Evolutionary conservation across 2,797 vertebrate genomes (phyloP).

Genomic region (Orientallactaga sibirica): DNA sequence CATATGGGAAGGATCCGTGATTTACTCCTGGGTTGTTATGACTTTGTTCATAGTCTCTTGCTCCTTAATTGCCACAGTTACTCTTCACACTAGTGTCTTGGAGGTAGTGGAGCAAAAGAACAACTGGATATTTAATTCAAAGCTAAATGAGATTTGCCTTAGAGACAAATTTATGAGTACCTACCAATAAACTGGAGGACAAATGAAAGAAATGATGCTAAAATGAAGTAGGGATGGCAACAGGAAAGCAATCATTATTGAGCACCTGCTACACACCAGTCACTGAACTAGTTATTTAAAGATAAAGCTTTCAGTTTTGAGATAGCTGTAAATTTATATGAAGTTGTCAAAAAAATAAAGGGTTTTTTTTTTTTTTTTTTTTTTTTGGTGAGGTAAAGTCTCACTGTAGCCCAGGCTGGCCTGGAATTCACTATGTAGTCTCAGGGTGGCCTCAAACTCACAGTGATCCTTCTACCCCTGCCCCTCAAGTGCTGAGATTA

Average conservation of each 20-base stretch:
- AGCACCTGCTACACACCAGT: neutral
- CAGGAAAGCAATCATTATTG: neutral
- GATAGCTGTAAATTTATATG: neutral
- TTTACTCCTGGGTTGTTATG: neutral
- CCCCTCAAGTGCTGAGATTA: too few relatives aligned
- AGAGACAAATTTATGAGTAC: neutral
- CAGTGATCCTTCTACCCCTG: too few relatives aligned
- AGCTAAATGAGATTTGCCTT: constrained; percentile 35
- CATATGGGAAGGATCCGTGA: neutral
- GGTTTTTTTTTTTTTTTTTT: too few relatives aligned
- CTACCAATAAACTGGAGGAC: neutral
- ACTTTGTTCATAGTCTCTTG: neutral
- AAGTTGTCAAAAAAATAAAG: neutral
- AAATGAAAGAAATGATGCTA: constrained; percentile 18
- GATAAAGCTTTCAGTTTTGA: neutral
- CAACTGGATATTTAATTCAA: constrained; percentile 11
- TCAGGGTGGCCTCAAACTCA: too few relatives aligned
- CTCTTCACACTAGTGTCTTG: constrained; percentile 6
- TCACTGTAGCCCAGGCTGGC: too few relatives aligned
- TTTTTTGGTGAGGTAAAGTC: too few relatives aligned
- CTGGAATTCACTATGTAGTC: too few relatives aligned
- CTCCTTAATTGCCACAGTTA: neutral
- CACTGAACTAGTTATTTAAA: neutral
- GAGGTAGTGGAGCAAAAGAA: neutral
- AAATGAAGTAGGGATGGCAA: neutral